phyloP scores from a whole-genome alignment of 2,888 invertebrate species.

The Micropterix aruncella region DNA sequence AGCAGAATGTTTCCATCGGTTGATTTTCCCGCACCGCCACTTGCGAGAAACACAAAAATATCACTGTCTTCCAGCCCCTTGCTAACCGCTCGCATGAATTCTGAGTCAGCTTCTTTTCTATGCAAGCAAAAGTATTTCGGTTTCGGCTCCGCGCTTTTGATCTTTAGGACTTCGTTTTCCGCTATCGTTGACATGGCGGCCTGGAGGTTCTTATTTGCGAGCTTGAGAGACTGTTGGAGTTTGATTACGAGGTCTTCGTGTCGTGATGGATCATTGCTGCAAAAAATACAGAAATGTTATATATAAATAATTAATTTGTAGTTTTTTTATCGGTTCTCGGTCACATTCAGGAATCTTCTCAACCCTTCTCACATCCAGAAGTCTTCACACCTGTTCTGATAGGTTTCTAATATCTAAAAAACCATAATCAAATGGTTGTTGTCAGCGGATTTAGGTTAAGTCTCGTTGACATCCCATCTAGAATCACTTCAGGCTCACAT shows the following conservation, averaged over 20 bases:
- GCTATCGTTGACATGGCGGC: slow-evolving; percentile 55
- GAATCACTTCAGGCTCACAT: too few species aligned
- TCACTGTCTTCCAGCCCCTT: slow-evolving; percentile 44
- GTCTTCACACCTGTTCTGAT: too few species aligned
- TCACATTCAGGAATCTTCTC: too few species aligned
- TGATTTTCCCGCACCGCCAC: slow-evolving; percentile 51
- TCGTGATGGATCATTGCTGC: slow-evolving; percentile 56
- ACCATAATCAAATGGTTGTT: too few species aligned
- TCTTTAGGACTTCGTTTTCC: slow-evolving; percentile 46
- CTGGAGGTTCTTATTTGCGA: slow-evolving; percentile 47
- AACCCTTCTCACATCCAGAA: too few species aligned
- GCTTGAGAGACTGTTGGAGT: slow-evolving; percentile 52
- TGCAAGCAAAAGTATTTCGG: slow-evolving; percentile 44
- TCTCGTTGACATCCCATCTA: too few species aligned
- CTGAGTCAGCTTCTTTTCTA: slow-evolving; percentile 63
- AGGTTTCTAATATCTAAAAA: too few species aligned
- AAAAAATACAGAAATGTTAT: too few species aligned
- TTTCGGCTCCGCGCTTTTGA: slow-evolving; percentile 29
- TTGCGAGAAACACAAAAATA: slow-evolving; percentile 51
- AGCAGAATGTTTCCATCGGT: slow-evolving; percentile 40
- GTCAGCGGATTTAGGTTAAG: too few species aligned
- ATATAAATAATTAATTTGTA: too few species aligned
- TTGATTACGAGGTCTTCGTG: slow-evolving; percentile 63
- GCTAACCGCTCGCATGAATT: slow-evolving; percentile 57
- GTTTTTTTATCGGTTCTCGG: too few species aligned